Conservation (phyloP, 2,797 vertebrate species). For the Sebastes oblongus region DNA sequence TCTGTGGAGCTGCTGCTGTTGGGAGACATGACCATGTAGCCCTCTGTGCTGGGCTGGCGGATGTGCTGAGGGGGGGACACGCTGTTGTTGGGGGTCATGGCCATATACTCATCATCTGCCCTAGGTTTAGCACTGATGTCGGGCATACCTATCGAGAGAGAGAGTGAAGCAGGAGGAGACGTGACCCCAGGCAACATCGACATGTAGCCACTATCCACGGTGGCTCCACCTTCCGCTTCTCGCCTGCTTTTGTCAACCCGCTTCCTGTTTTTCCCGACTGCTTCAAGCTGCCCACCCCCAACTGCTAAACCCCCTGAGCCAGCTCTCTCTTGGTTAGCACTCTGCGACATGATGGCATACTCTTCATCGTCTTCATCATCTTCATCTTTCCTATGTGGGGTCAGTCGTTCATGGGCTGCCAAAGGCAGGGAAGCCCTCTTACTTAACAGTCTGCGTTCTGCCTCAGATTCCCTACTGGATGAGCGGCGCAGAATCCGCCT, state of each 20-base stretch:
- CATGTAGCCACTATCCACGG: constrained; percentile 83
- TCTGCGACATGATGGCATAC: constrained; percentile 86
- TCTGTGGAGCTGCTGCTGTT: constrained; percentile 83
- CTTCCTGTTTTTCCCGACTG: constrained; percentile 65
- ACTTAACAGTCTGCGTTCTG: constrained; percentile 80
- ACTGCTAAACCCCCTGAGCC: constrained; percentile 54
- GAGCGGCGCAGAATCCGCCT: constrained; percentile 80
- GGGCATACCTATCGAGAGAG: constrained; percentile 75
- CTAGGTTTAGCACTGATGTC: constrained; percentile 69
- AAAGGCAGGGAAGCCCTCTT: constrained; percentile 85
- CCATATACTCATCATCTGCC: constrained; percentile 85
- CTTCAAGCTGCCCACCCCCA: constrained; percentile 59
- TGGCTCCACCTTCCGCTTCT: constrained; percentile 45
- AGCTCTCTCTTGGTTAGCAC: constrained; percentile 68
- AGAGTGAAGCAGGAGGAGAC: constrained; percentile 77
- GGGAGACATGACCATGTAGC: constrained; percentile 88
- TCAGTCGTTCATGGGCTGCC: constrained; percentile 71
- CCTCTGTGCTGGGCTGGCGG: constrained; percentile 72
- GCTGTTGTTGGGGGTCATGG: constrained; percentile 84
- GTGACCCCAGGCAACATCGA: constrained; percentile 86
- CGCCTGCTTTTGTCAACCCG: constrained; percentile 55
- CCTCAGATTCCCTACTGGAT: constrained; percentile 79
- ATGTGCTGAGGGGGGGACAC: constrained; percentile 84
- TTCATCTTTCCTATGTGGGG: constrained; percentile 73
- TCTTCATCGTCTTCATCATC: constrained; percentile 84